Conservation (phyloP, 1,140 invertebrate genomes). For the Orussus abietinus region DNA sequence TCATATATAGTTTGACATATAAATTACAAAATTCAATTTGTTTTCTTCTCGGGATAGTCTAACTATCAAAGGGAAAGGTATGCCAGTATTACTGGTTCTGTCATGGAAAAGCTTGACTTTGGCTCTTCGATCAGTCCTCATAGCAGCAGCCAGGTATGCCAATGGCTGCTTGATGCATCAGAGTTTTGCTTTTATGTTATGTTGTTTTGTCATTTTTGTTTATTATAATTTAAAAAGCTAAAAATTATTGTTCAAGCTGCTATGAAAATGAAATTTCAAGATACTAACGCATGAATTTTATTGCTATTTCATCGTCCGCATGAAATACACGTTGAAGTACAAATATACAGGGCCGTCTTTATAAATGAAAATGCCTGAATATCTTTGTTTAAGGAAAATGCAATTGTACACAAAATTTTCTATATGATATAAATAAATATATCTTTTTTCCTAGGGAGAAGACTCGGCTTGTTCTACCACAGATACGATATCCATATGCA, state of each 20-base stretch:
- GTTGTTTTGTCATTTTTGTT: neutral
- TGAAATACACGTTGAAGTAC: too few species aligned
- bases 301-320: too few species aligned
- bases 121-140: conserved; percentile 70
- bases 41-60: conserved; percentile 52
- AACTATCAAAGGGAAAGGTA: conserved; percentile 75
- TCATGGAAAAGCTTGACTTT: conserved; percentile 75
- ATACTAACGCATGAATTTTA: too few species aligned
- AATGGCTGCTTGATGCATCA: conserved; percentile 20
- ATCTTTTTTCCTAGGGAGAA: conserved; percentile 63
- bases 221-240: conserved; percentile 1
- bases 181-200: conserved; percentile 1
- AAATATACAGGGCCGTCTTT: too few species aligned
- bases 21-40: conserved; percentile 29
- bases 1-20: too few species aligned
- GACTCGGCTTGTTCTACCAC: conserved; percentile 70
- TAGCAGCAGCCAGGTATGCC: conserved; percentile 65
- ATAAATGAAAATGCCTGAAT: too few species aligned
- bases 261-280: too few species aligned
- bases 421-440: too few species aligned
- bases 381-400: too few species aligned
- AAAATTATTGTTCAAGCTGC: neutral
- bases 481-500: conserved; percentile 81
- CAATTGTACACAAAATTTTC: too few species aligned
- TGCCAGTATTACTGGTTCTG: conserved; percentile 74